phyloP scores from a whole-genome alignment of 2,888 invertebrate species.

The Mythimna vitellina region DNA sequence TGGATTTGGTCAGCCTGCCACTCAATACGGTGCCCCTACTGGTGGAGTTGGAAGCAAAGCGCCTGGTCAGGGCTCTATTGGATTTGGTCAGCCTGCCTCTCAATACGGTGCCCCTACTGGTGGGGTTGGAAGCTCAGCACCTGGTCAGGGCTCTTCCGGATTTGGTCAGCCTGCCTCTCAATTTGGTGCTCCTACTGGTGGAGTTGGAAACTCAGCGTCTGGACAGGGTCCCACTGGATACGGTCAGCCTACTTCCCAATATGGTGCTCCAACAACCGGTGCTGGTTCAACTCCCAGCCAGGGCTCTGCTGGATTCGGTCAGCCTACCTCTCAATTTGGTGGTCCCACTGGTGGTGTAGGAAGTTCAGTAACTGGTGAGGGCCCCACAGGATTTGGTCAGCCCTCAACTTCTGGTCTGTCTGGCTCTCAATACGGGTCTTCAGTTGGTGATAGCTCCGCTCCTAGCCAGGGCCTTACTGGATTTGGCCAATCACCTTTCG shows the following conservation, averaged over 20 bases:
- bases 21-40: slow-evolving; percentile 54
- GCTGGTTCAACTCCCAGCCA: background rate
- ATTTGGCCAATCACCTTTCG: slow-evolving; percentile 55
- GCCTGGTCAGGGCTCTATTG: slow-evolving; percentile 37
- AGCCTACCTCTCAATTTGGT: slow-evolving; percentile 60
- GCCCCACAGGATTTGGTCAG: slow-evolving; percentile 36
- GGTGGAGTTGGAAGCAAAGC: slow-evolving; percentile 44
- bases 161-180: slow-evolving; percentile 55
- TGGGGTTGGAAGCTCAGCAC: slow-evolving; percentile 40
- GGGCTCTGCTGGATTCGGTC: slow-evolving; percentile 37
- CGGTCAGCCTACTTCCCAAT: slow-evolving; percentile 52
- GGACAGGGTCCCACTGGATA: slow-evolving; percentile 40
- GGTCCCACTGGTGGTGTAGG: slow-evolving; percentile 47
- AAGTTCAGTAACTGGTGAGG: slow-evolving; percentile 41
- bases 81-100: slow-evolving; percentile 50
- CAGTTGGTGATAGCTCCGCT: slow-evolving; percentile 33
- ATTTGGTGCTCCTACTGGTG: slow-evolving; percentile 50
- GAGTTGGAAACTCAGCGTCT: slow-evolving; percentile 43
- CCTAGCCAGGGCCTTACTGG: slow-evolving; percentile 57
- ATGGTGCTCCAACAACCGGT: slow-evolving; percentile 28
- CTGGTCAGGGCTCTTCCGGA: slow-evolving; percentile 41
- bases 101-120: slow-evolving; percentile 56
- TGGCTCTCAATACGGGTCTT: slow-evolving; percentile 56
- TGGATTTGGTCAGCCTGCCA: slow-evolving; percentile 51
- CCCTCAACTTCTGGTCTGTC: slow-evolving; percentile 16